Conservation (phyloP, 2,797 vertebrate genomes). For the Pterois miles region DNA sequence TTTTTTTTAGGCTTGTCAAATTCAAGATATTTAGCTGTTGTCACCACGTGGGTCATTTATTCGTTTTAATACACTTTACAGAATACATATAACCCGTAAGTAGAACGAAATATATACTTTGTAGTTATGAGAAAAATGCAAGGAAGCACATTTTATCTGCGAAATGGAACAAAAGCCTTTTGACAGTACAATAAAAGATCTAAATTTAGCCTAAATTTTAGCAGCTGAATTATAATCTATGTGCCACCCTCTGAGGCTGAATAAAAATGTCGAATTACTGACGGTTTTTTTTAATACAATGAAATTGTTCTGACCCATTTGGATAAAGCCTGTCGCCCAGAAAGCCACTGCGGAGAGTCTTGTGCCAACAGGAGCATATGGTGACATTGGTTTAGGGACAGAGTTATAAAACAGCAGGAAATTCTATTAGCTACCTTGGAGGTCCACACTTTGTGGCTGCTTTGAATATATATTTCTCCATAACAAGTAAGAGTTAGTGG, state of each 20-base stretch:
- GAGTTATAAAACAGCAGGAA: slow-evolving; percentile 81
- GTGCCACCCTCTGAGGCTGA: neutral
- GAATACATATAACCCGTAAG: neutral
- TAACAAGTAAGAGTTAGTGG: slow-evolving; percentile 62
- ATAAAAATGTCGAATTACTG: neutral
- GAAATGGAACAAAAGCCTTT: neutral
- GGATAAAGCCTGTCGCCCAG: slow-evolving; percentile 45
- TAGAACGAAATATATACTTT: slow-evolving; percentile 11
- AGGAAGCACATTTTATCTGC: neutral
- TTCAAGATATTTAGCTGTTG: neutral
- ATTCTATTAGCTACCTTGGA: slow-evolving; percentile 82
- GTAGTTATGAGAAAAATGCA: neutral
- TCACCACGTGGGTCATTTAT: neutral
- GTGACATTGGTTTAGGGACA: slow-evolving; percentile 82
- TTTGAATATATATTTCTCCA: slow-evolving; percentile 73
- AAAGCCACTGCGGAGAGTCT: slow-evolving; percentile 50
- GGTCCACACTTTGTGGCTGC: slow-evolving; percentile 66
- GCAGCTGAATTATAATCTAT: neutral
- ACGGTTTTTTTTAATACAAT: neutral
- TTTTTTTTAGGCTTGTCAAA: slow-evolving; percentile 21
- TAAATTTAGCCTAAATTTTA: neutral
- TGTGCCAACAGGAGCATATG: slow-evolving; percentile 82
- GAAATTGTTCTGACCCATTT: slow-evolving; percentile 52
- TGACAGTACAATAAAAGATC: neutral
- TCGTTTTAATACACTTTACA: slow-evolving; percentile 21